Percentiles rank a stretch among this genome's conserved stretches.
Conservation (phyloP, 2,797 vertebrate genomes). For the Ispidina lecontei region DNA sequence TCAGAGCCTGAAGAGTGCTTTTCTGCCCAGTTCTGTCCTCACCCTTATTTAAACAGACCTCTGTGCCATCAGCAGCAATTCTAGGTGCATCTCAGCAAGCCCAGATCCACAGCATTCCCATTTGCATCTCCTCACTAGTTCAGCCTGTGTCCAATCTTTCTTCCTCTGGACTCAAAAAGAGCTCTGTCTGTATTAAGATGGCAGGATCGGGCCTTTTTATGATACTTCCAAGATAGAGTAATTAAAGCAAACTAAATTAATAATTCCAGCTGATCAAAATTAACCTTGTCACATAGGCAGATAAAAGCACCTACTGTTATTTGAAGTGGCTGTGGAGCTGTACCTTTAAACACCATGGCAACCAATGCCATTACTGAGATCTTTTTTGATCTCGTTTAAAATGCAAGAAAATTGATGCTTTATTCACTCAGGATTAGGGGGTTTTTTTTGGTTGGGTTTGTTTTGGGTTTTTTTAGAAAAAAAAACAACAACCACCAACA, state of each 20-base stretch:
- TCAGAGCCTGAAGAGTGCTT: neutral
- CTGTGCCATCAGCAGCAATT: neutral
- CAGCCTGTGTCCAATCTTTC: neutral
- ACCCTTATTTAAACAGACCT: neutral
- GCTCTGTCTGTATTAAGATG: neutral
- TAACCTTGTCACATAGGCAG: conserved; percentile 48
- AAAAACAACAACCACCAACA: neutral
- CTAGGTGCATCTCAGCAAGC: neutral
- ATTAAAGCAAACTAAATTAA: conserved; percentile 60
- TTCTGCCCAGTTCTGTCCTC: neutral
- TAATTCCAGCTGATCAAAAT: conserved; percentile 70
- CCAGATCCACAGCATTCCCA: neutral
- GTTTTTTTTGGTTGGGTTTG: neutral
- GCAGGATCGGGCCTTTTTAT: conserved; percentile 18
- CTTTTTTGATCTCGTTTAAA: conserved; percentile 61
- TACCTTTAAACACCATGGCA: conserved; percentile 70
- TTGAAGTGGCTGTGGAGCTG: conserved; percentile 54
- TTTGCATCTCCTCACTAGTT: neutral
- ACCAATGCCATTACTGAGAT: conserved; percentile 38
- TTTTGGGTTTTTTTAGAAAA: neutral
- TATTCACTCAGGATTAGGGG: neutral
- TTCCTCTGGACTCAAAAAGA: neutral
- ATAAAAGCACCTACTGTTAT: conserved; percentile 68
- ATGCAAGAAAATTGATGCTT: conserved; percentile 56
- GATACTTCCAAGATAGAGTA: conserved; percentile 40